Base-by-base conservation (phyloP, 2,113 vertebrate species). In the Oncorhynchus kisutch region DNA sequence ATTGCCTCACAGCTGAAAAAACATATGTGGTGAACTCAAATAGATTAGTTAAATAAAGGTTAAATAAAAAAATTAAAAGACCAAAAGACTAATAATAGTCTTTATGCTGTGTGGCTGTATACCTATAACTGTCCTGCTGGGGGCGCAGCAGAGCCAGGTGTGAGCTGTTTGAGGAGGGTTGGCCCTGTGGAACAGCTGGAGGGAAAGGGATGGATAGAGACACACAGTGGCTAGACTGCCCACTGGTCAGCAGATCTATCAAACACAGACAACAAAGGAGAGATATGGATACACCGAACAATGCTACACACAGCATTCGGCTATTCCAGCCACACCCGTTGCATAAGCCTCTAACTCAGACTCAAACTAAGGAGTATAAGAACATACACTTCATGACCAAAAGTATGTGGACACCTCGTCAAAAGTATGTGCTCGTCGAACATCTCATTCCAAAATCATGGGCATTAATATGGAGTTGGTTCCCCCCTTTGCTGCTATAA, bases 111-210 rank as follows among this genome's bases (percentile, higher is more conserved):
- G 22, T 67, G 54, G 67, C 31, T 70, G 34, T 16, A 24, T 90
- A 94, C 92, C 93, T 92, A 88, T 82, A 90, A 79, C 74, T 80
- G 16, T 89, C 83, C 71, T 84, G 84, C 13, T 87, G 76, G 80
- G 86, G 81, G 80, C 88, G 82, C 85, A 92, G 87, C 82, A 93
- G 88, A 70, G 92, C 70, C 80, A 86, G 87, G 86, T 91, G 94
- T 78, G 92, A 91, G 67, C 75, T 72, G 78, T 88, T 87, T 9
- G 94, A 89, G 77, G 95, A 93, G 76, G 91, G 86, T 76, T 89
- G 94, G 87, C 85, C 92, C 79, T 90, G 89, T 67, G 87, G 75
- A 75, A 90, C 91, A 78, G 91, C 89, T 87, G 90, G 74, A 60
- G 91, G 90, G 88, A 91, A 25, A 84, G 86, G 59, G 73, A 88